Evolutionary conservation across 2,888 invertebrate genomes (phyloP).

Genomic region (Acronicta leporina): DNA sequence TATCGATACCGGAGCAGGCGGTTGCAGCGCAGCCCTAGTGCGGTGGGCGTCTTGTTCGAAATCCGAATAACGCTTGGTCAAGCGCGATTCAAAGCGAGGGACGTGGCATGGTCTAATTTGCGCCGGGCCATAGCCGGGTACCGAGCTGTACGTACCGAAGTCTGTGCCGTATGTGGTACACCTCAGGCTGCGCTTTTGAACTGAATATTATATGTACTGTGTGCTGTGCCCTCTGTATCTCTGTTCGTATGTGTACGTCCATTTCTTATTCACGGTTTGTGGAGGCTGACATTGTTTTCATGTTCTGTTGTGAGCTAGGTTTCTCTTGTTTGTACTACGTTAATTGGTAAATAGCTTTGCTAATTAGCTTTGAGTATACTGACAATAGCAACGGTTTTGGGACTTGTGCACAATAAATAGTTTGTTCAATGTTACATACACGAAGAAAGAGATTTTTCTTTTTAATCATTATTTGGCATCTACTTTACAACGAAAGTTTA

Average conservation of each 20-base stretch:
- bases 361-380: conserved; percentile 36
- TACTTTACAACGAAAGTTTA: too few relatives aligned
- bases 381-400: conserved; percentile 7
- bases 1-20: conserved; percentile 69
- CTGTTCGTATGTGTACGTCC: conserved; percentile 29
- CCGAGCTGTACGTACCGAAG: conserved; percentile 19
- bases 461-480: too few relatives aligned
- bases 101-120: conserved; percentile 82
- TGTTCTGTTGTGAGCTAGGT: conserved; percentile 15
- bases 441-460: too few relatives aligned
- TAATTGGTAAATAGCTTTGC: conserved; percentile 46
- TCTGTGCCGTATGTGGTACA: conserved; percentile 51
- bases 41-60: conserved; percentile 80
- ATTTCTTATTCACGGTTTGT: conserved; percentile 56
- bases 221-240: conserved; percentile 35
- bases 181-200: conserved; percentile 56
- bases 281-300: conserved; percentile 53
- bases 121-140: conserved; percentile 59
- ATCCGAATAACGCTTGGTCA: conserved; percentile 87
- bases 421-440: too few relatives aligned
- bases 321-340: conserved; percentile 29
- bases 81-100: conserved; percentile 84
- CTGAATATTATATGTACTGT: conserved; percentile 61
- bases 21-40: conserved; percentile 66
- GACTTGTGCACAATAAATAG: conserved; percentile 1